These are phyloP conservation scores for Pogonus chalceus DNA, from an alignment of 1,140 invertebrate species.

Conservation along the genomic window DNA sequence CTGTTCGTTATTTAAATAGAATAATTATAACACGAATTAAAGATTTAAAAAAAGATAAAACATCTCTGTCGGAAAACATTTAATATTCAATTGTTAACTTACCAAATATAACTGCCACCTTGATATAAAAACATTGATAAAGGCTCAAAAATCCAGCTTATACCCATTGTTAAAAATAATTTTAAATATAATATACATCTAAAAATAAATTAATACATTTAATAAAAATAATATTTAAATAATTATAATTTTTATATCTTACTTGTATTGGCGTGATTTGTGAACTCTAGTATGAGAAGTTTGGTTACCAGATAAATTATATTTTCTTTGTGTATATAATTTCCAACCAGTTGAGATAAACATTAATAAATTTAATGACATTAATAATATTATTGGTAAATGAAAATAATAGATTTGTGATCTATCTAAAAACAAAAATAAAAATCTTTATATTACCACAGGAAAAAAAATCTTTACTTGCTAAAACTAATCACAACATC, in stretches of 20 bases:
- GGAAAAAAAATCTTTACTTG: no score
- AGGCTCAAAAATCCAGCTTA: conserved; percentile 62
- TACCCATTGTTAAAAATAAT: conserved; percentile 59
- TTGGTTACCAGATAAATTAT: conserved; percentile 40
- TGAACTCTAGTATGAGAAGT: conserved; percentile 43
- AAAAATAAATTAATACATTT: no score
- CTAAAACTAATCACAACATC: no score
- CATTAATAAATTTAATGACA: conserved; percentile 45
- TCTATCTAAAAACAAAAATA: conserved; percentile 36
- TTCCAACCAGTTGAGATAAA: conserved; percentile 44
- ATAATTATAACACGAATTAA: no score
- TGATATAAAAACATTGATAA: conserved; percentile 35
- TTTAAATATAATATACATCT: conserved; percentile 58
- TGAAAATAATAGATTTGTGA: conserved; percentile 50
- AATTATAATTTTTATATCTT: neutral
- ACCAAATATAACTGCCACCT: conserved; percentile 17
- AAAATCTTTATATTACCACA: no score
- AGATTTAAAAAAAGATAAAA: no score
- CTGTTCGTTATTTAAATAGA: neutral
- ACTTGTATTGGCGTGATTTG: neutral
- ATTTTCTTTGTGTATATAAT: conserved; percentile 42
- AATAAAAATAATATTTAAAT: neutral
- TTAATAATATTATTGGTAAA: conserved; percentile 48
- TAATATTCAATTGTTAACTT: neutral
- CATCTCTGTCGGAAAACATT: no score